Percentiles rank a stretch among this genome's conserved stretches.
Conservation (phyloP, 2,113 vertebrate genomes). For the Clarias gariepinus region DNA sequence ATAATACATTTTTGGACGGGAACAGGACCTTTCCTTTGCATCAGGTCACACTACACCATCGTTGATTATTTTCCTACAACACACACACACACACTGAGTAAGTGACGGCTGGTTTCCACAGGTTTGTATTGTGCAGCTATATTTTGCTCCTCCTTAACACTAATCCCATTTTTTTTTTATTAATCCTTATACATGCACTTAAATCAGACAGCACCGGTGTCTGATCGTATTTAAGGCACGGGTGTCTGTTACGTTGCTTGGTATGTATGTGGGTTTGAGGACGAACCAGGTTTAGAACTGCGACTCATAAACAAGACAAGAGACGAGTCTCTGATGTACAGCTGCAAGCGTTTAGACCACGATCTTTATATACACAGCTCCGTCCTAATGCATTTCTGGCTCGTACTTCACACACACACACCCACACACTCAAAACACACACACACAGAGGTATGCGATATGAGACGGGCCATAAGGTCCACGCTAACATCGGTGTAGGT, state of each 20-base stretch:
- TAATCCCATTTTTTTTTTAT: neutral
- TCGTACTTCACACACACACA: conserved; percentile 1
- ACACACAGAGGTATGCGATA: neutral
- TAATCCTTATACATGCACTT: neutral
- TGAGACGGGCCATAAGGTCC: neutral
- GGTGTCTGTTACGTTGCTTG: conserved; percentile 7
- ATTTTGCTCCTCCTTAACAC: neutral
- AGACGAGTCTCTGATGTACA: conserved; percentile 13
- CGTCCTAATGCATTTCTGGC: conserved; percentile 35
- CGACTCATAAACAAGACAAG: conserved; percentile 48
- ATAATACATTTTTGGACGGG: neutral
- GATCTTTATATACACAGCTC: conserved; percentile 20
- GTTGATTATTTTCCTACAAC: neutral
- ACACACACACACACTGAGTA: neutral
- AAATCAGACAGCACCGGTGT: conserved; percentile 8
- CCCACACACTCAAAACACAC: neutral
- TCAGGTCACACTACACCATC: neutral
- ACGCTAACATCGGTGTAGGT: neutral
- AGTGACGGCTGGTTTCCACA: neutral
- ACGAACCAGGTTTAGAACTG: conserved; percentile 27
- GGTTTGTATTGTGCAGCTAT: neutral
- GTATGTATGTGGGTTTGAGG: conserved; percentile 14
- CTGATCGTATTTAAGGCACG: neutral
- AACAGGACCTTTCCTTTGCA: neutral
- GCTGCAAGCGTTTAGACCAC: conserved; percentile 23